These are phyloP conservation scores for Tetanocera ferruginea DNA, from an alignment of 2,888 invertebrate species.

Conservation along the genomic window DNA sequence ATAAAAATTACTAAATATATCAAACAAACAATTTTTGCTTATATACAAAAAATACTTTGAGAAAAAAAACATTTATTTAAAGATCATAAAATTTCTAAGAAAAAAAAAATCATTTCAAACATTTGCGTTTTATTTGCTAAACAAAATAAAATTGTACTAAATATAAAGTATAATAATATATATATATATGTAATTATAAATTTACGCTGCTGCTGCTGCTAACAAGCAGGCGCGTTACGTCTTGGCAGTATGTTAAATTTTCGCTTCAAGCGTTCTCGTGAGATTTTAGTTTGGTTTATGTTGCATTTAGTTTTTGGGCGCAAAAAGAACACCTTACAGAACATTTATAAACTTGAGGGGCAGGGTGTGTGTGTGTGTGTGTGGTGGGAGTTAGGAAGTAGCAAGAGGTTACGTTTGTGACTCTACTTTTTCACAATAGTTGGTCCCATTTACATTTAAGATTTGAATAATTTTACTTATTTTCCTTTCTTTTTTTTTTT, in stretches of 20 bases:
- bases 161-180: neutral
- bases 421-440: neutral
- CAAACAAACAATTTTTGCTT: neutral
- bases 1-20: neutral
- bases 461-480: neutral
- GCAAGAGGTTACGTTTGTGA: neutral
- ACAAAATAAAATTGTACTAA: constrained; percentile 12
- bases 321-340: too few relatives aligned
- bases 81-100: neutral
- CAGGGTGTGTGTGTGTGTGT: too few relatives aligned
- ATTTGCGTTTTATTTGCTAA: neutral
- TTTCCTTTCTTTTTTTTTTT: neutral
- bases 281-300: neutral
- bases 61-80: neutral
- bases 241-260: constrained; percentile 17
- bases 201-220: neutral
- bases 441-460: constrained; percentile 8
- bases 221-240: neutral
- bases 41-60: neutral
- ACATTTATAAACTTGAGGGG: too few relatives aligned
- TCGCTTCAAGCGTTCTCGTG: neutral
- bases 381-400: neutral
- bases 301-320: neutral
- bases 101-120: neutral
- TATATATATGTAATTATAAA: constrained; percentile 2